These are phyloP conservation scores for Hymenochirus boettgeri DNA, from an alignment of 2,113 vertebrate species.

Conservation along the genomic window DNA sequence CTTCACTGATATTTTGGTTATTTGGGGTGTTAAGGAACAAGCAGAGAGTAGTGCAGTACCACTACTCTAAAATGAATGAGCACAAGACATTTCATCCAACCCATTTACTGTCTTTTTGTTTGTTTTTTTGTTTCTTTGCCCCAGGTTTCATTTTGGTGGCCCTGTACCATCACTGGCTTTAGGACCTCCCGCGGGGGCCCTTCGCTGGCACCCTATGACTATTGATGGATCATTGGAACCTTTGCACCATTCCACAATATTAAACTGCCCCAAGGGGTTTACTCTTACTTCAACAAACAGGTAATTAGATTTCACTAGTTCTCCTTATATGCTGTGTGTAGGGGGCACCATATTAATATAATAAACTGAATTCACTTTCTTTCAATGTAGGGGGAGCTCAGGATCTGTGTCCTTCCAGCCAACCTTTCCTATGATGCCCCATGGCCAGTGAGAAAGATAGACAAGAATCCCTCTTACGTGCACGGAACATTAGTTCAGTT, in stretches of 20 bases:
- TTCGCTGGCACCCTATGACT: constrained; percentile 87
- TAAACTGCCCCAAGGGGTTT: constrained; percentile 88
- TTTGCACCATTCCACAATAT: constrained; percentile 89
- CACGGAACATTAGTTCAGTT: constrained; percentile 81
- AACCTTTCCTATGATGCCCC: constrained; percentile 87
- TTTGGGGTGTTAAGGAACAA: constrained; percentile 68
- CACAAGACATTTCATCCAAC: neutral
- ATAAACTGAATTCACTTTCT: neutral
- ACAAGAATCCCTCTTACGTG: constrained; percentile 83
- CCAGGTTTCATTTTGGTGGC: constrained; percentile 90
- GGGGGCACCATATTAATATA: neutral
- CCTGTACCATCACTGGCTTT: constrained; percentile 88
- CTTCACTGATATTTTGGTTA: constrained; percentile 88
- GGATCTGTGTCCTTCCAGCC: constrained; percentile 86
- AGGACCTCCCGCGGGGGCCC: constrained; percentile 77
- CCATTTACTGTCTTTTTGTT: too few species aligned
- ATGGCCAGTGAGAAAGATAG: constrained; percentile 86
- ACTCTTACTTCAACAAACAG: constrained; percentile 94
- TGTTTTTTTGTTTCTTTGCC: neutral
- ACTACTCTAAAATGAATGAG: fast-evolving
- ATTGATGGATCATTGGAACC: constrained; percentile 84
- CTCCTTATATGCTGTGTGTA: neutral
- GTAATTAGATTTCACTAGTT: constrained; percentile 52
- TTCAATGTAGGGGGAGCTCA: constrained; percentile 77
- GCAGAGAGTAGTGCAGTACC: fast-evolving